Conservation (phyloP, 1,140 invertebrate species). For the Drosophila mauritiana region DNA sequence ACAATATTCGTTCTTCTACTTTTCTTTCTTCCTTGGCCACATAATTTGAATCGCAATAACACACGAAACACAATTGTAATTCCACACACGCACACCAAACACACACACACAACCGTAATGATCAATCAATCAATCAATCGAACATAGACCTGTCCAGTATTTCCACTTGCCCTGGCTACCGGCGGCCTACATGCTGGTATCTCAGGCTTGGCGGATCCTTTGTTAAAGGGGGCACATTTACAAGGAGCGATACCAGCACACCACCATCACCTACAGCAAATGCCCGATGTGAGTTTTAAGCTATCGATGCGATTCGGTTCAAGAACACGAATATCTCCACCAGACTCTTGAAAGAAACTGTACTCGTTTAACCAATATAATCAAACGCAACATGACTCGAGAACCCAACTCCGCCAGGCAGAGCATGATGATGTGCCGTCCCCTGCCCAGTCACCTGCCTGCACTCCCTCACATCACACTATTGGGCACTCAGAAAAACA, state of each 20-base stretch:
- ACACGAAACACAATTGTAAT: conserved; percentile 33
- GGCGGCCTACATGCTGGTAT: conserved; percentile 85
- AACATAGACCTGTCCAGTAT: conserved; percentile 84
- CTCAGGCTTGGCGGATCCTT: conserved; percentile 89
- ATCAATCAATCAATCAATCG: conserved; percentile 36
- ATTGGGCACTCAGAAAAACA: conserved; percentile 9
- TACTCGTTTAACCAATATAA: conserved; percentile 37
- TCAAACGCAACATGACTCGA: conserved; percentile 32
- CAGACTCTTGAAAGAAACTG: conserved; percentile 33
- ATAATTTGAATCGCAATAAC: conserved; percentile 33
- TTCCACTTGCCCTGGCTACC: conserved; percentile 84
- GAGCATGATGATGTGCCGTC: conserved; percentile 41
- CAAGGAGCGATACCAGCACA: conserved; percentile 91
- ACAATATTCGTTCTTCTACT: conserved; percentile 78
- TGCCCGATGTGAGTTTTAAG: conserved; percentile 85
- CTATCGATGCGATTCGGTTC: conserved; percentile 43
- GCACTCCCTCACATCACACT: neutral
- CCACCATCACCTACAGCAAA: conserved; percentile 89
- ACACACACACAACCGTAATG: conserved; percentile 22
- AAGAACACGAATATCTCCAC: conserved; percentile 31
- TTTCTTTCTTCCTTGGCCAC: conserved; percentile 67
- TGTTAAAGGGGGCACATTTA: conserved; percentile 92
- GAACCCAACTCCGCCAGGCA: conserved; percentile 25
- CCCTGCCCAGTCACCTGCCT: conserved; percentile 18
- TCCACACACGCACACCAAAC: conserved; percentile 36